Evolutionary conservation across 2,113 vertebrate species (phyloP), one percentile per base, ranked within the genome.

Genomic region (Maccullochella peelii): DNA sequence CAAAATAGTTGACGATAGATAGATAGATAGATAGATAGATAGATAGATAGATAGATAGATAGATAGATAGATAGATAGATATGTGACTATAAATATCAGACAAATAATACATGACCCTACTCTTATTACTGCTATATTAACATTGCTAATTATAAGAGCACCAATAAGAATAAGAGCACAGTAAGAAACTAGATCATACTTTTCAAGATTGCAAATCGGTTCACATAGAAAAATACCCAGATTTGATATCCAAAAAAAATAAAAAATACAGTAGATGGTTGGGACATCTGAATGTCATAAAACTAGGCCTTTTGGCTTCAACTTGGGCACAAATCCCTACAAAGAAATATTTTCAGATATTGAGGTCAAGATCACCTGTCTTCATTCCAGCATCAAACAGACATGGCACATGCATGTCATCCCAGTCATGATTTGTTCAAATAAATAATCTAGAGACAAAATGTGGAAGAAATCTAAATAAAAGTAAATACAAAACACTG

Each of bases 401-500:
- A n/a, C n/a, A n/a, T n/a, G n/a, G n/a, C 30, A 79, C 68, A 68
- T 38, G 18, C 18, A 52, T 15, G 20, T 36, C 44, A 59, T 25
- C 27, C 14, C n/a, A 57, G 38, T 25, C 40, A 73, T 18, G 14
- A 49, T 59, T 67, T 79, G 20, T 61, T 65, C 16, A 72, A 85
- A 80, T 18, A 66, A 87, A 79, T 75, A 16, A 74, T 59, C 69
- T 18, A 3, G 12, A 67, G 65, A 36, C 33, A 54, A 30, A 52
- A 49, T 54, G 66, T 59, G 15, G 7, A 40, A 16, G 20, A 72
- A 85, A 88, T 33, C 33, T 33, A 33, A 2, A 38, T 7, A 38
- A 71, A 68, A 66, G 25, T 42, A 55, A 78, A 86, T 16, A 69
- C 52, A 82, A 82, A 84, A 63, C 33, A 63, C n/a, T 42, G 57